Percentiles rank a stretch among this genome's conserved stretches.
phyloP scores from a whole-genome alignment of 2,797 vertebrate genomes.

The Coccyzus lansbergi region DNA sequence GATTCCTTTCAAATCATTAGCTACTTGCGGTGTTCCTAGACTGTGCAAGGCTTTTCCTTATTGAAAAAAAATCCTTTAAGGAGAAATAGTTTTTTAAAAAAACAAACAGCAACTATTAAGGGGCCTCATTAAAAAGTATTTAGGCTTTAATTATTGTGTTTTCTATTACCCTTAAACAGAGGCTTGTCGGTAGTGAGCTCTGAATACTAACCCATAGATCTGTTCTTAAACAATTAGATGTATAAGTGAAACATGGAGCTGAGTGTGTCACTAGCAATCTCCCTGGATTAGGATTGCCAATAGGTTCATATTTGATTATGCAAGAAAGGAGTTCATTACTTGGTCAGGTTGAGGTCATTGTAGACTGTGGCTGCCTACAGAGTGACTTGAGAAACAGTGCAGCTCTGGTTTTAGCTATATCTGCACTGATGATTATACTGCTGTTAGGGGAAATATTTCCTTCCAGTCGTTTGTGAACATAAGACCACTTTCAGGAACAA shows the following conservation, averaged over 20 bases:
- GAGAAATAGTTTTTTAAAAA: background rate
- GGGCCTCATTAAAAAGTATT: background rate
- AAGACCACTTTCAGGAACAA: background rate
- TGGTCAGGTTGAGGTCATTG: rapidly evolving
- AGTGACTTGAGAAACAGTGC: background rate
- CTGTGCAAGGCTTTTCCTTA: background rate
- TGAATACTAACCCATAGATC: background rate
- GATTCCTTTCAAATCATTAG: background rate
- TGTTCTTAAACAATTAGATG: background rate
- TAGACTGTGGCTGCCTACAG: background rate
- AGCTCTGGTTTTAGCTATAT: background rate
- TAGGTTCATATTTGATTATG: rapidly evolving
- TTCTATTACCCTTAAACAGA: background rate
- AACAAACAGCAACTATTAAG: background rate
- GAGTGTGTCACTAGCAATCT: background rate
- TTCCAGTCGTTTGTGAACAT: background rate
- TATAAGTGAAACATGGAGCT: background rate
- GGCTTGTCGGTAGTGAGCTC: background rate
- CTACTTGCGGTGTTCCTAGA: background rate
- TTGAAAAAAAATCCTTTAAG: background rate
- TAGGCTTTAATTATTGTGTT: background rate
- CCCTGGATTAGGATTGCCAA: background rate
- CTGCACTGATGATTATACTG: background rate
- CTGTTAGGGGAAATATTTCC: background rate
- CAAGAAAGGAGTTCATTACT: background rate